phyloP scores from a whole-genome alignment of 2,888 invertebrate species.

The Drymonia ruficornis region DNA sequence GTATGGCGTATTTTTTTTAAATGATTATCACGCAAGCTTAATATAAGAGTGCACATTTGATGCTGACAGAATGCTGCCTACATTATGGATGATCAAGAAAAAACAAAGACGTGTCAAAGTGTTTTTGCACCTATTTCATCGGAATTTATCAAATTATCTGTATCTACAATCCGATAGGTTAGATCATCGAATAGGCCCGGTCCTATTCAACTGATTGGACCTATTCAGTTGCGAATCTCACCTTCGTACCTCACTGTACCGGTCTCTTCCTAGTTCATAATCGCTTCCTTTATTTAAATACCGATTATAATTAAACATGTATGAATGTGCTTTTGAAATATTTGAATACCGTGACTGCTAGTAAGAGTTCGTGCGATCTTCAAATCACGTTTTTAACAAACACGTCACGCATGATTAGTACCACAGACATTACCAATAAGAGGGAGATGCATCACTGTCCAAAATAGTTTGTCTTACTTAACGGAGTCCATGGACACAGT shows the following conservation, averaged over 20 bases:
- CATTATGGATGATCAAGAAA: background rate
- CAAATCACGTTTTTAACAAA: constrained; percentile 27
- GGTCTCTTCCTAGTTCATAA: constrained; percentile 25
- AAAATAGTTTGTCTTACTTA: too few relatives aligned
- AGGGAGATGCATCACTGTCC: too few relatives aligned
- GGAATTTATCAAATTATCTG: background rate
- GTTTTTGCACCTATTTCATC: constrained; percentile 2
- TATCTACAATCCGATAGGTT: background rate
- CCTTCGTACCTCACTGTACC: constrained; percentile 2
- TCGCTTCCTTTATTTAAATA: constrained; percentile 32
- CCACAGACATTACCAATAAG: too few relatives aligned
- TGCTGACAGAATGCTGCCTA: too few relatives aligned
- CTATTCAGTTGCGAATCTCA: background rate
- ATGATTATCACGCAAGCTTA: too few relatives aligned
- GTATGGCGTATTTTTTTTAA: too few relatives aligned
- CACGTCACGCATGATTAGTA: constrained; percentile 29
- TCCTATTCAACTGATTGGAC: background rate
- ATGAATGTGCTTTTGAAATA: constrained; percentile 16
- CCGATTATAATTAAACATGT: constrained; percentile 20
- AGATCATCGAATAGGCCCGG: background rate
- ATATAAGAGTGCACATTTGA: too few relatives aligned
- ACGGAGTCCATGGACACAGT: too few relatives aligned
- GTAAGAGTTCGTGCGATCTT: constrained; percentile 21
- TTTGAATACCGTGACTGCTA: constrained; percentile 25
- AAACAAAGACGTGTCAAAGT: background rate